Evolutionary conservation across 2,797 vertebrate species (phyloP).

Genomic region (Melanotaenia pygmaea): DNA sequence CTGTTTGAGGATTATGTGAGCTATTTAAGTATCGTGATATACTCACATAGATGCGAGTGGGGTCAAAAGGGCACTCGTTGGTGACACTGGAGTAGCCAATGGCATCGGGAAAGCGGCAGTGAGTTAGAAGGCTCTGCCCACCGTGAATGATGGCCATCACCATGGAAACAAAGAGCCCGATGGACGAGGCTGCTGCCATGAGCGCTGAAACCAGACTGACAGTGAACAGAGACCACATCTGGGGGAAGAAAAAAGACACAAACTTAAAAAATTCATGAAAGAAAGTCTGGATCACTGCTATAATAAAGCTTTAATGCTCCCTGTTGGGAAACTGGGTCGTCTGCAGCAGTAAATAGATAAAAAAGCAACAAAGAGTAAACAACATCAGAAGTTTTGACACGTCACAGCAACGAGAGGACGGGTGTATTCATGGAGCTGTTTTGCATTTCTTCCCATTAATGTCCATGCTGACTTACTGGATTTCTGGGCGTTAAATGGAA

Average conservation of each 20-base stretch:
- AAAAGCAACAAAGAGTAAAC: neutral
- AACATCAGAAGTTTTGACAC: neutral
- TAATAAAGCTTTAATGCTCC: neutral
- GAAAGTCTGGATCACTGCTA: neutral
- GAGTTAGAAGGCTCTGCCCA: slow-evolving; percentile 84
- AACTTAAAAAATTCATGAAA: slow-evolving; percentile 6
- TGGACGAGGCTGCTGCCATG: slow-evolving; percentile 81
- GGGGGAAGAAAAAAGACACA: slow-evolving; percentile 13
- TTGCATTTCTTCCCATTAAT: neutral
- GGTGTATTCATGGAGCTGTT: neutral
- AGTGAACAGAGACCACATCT: slow-evolving; percentile 86
- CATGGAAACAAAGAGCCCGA: slow-evolving; percentile 84
- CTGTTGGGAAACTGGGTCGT: slow-evolving; percentile 1
- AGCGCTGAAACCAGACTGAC: slow-evolving; percentile 80
- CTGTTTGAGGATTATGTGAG: neutral
- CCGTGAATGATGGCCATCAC: slow-evolving; percentile 81
- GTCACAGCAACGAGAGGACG: neutral
- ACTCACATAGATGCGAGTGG: slow-evolving; percentile 92
- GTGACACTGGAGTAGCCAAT: slow-evolving; percentile 77
- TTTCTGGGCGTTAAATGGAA: neutral
- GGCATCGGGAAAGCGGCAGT: slow-evolving; percentile 78
- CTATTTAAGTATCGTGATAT: neutral
- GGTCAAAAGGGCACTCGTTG: slow-evolving; percentile 91
- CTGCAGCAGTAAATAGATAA: slow-evolving; percentile 1
- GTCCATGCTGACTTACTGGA: neutral